Evolutionary conservation across 1,140 invertebrate genomes (phyloP).

Genomic region (Planococcus citri): DNA sequence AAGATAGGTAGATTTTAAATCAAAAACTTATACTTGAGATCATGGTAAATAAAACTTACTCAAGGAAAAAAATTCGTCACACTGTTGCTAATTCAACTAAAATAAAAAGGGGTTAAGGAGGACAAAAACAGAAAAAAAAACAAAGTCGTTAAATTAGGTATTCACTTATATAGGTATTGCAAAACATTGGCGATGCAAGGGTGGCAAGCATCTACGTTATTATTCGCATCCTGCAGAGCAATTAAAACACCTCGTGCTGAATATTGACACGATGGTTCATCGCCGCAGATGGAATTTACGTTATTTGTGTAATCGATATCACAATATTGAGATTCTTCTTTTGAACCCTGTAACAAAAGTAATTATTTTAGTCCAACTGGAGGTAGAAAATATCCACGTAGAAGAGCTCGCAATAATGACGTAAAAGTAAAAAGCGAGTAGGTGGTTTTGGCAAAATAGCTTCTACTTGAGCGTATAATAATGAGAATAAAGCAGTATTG

Average conservation of each 20-base stretch:
- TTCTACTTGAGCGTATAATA: too few relatives aligned
- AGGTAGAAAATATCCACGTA: too few relatives aligned
- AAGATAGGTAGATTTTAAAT: background rate
- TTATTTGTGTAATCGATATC: background rate
- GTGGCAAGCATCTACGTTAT: background rate
- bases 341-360: slow-evolving; percentile 8
- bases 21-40: background rate
- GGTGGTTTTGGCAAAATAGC: too few relatives aligned
- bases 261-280: background rate
- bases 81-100: background rate
- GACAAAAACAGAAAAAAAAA: background rate
- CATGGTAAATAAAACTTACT: background rate
- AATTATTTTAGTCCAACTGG: background rate
- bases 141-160: background rate
- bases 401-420: too few relatives aligned
- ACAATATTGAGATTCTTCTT: background rate
- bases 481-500: too few relatives aligned
- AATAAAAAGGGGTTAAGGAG: background rate
- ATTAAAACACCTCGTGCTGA: background rate
- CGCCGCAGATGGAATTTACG: background rate
- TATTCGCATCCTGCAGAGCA: background rate
- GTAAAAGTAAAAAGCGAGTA: too few relatives aligned
- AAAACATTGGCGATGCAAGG: background rate
- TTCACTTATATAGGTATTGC: background rate
- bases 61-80: background rate